Percentiles rank a stretch among this genome's conserved stretches.
These are phyloP conservation scores for Hippocampus abdominalis DNA, from an alignment of 2,113 vertebrate genomes.

Conservation along the genomic window DNA sequence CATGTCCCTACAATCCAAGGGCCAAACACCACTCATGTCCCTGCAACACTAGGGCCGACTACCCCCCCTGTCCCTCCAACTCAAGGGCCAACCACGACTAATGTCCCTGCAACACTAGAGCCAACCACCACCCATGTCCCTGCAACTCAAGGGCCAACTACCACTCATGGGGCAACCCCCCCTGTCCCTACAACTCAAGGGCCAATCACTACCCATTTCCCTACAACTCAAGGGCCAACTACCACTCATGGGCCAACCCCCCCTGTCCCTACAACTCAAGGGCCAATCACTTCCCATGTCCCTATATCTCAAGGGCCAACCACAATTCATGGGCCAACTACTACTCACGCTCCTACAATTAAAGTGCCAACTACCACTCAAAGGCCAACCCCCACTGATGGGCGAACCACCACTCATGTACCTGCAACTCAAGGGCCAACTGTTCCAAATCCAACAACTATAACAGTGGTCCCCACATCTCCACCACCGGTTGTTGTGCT, in stretches of 20 bases:
- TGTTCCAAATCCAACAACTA: background rate
- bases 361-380: too few species aligned
- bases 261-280: too few species aligned
- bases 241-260: too few species aligned
- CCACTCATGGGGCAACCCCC: too few species aligned
- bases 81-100: background rate
- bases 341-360: too few species aligned
- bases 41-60: background rate
- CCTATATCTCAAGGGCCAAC: too few species aligned
- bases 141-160: background rate
- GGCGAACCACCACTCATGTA: too few species aligned
- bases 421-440: background rate
- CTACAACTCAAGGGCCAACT: too few species aligned
- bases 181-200: background rate
- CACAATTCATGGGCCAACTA: too few species aligned
- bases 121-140: background rate
- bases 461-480: accelerated
- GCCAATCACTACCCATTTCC: background rate
- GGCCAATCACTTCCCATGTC: too few species aligned
- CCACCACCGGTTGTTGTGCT: background rate
- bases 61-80: background rate
- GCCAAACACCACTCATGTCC: background rate
- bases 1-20: background rate
- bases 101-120: background rate
- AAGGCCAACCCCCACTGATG: too few species aligned